Conservation (phyloP, 2,797 vertebrate genomes). For the Clarias pachynema region DNA sequence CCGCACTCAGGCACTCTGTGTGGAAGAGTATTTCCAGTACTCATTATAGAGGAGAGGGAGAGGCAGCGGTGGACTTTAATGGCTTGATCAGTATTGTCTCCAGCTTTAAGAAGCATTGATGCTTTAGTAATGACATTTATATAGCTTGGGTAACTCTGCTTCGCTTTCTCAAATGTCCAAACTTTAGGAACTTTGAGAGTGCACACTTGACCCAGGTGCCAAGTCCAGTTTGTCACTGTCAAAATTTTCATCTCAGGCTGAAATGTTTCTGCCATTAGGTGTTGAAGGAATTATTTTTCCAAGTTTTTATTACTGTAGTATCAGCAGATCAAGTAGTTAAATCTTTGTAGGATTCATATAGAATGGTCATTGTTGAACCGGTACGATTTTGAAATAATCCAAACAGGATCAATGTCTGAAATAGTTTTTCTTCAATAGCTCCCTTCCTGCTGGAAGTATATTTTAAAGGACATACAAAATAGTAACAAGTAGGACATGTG, state of each 20-base stretch:
- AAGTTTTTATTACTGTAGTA: background rate
- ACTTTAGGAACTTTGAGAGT: constrained; percentile 24
- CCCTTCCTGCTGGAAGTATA: background rate
- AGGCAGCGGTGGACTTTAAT: constrained; percentile 23
- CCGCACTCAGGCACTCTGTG: constrained; percentile 29
- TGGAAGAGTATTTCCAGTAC: constrained; percentile 28
- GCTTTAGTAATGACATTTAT: constrained; percentile 39
- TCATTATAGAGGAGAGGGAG: constrained; percentile 38
- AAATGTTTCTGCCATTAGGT: no score
- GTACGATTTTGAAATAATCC: background rate
- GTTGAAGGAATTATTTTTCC: background rate
- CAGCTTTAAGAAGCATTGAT: constrained; percentile 15
- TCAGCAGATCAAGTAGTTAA: background rate
- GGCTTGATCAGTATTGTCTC: constrained; percentile 30
- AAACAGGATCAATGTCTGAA: background rate
- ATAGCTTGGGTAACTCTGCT: background rate
- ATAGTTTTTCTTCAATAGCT: background rate
- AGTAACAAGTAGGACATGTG: background rate
- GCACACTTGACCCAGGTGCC: background rate
- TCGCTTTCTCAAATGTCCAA: constrained; percentile 30
- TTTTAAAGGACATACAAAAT: background rate
- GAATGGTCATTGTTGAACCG: background rate
- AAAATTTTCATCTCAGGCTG: background rate
- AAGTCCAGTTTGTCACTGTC: background rate
- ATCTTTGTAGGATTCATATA: background rate